Base-by-base conservation (phyloP, 2,888 invertebrate genomes). In the Microplitis manilae region DNA sequence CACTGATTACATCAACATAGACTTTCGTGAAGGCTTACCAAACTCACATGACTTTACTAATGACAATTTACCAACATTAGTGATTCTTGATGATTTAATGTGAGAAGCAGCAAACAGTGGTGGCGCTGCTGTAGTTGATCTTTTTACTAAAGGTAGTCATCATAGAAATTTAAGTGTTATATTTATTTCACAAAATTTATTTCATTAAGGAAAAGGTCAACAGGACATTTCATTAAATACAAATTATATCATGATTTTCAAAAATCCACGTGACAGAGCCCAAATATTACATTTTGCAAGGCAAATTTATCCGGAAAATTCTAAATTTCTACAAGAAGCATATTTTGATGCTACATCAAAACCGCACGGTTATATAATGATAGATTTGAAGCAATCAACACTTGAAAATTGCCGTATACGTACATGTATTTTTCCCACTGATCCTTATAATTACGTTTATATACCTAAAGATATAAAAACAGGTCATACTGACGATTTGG, bases 191-290 rank as follows among this genome's bases (percentile, higher is more conserved):
- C 75, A 70, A 67, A 68, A 68, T 70, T 68, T 78, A n/a, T 76
- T 78, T 39, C 73, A 79, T 39, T 65, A 62, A 17, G 75, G 72
- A 2, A 67, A 40, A 2, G 78, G 78, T 0, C 67, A 79, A 30
- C 68, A 77, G 2, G 80, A 81, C 39, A 80, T 81, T n/a, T 75
- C 77, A 17, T 68, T 79, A 4, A 77, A 79, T n/a, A 69, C 80
- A 0, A 70, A 75, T 50, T 79, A 79, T 38, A 79, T 79, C 7
- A 77, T 81, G 1, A 38, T 80, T 61, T 79, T 79, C 38, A 78
- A 80, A 69, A 79, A 81, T 39, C 79, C 77, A 0, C 77, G 79
- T 1, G 81, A 81, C 62, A 72, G 68, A 13, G 70, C 81, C 9
- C 78, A 77, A n/a, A 79, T 80, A n/a, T 71, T 61, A 5, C 76